Evolutionary conservation across 1,140 invertebrate species (phyloP), one percentile per base, ranked within the genome.

Genomic region (Hycleus cichorii): DNA sequence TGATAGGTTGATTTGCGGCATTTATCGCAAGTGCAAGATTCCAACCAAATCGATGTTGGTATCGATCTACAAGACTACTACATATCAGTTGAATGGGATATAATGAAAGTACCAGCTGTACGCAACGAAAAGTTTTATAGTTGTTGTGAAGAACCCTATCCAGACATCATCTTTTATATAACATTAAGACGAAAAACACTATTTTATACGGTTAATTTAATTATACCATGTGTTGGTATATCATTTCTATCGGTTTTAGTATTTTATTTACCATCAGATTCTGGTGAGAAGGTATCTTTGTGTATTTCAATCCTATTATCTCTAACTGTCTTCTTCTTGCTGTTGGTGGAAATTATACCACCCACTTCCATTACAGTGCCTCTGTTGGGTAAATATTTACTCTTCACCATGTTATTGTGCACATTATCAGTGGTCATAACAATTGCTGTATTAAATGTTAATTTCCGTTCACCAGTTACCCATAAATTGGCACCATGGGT

Each of bases 391-490:
- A 97, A 97, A 81, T 99, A 99, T 80, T 83, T 99, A 39, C 83
- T 99, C 24, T 99, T 99, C 78, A 99, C 97, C 43, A 98, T 99
- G 95, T 93, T 98, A 71, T 83, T 99, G 67, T 96, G 99, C 62
- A 98, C 96, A 39, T 80, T 97, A 47, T 98, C 95, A 48, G 96
- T 99, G 67, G 88, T 99, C 58, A 91, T 97, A 57, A 98, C 97
- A 64, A 98, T 99, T 69, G 91, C 93, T 62, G 95, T 99, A 66
- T 82, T 99, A 62, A 99, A 99, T 77, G 90, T 99, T 54, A 98
- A 99, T 78, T 99, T 98, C 80, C 89, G 97, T 69, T 91, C 95
- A 39, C 96, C 97, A 26, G 93, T 97, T 9, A 98, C 96, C 12
- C 96, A 99, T 77, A 87, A 87, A 66, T 91, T 97, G 88, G 81